A percentile compares a stretch with the other conserved stretches of the same genome.
Conservation (phyloP, 2,888 invertebrate genomes). For the Gymnosoma rotundatum region DNA sequence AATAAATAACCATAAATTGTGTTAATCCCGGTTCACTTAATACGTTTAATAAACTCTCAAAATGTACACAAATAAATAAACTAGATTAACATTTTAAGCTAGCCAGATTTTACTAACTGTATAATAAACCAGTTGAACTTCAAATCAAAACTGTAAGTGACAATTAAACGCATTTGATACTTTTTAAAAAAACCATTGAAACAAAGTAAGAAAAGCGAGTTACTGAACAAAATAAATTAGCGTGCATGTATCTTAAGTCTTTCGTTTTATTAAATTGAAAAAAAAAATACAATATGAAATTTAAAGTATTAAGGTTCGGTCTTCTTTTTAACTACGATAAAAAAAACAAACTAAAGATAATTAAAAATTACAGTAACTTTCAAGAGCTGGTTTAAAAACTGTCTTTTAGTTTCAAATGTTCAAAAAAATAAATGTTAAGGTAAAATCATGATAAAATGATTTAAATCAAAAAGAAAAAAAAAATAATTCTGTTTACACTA, state of each 20-base stretch:
- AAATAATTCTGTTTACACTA: background rate
- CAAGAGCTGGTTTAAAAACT: too few species aligned
- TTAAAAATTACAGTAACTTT: too few species aligned
- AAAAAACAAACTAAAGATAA: too few species aligned
- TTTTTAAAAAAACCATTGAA: constrained; percentile 1
- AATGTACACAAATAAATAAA: background rate
- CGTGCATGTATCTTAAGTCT: constrained; percentile 44
- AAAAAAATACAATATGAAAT: too few species aligned
- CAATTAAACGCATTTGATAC: background rate
- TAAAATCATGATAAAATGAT: constrained; percentile 11
- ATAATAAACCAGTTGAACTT: constrained; percentile 12
- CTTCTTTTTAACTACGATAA: too few species aligned
- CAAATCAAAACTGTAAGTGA: background rate
- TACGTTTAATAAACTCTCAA: background rate
- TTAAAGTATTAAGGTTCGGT: too few species aligned
- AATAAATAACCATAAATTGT: too few species aligned
- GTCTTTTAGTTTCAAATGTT: background rate
- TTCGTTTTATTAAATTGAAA: constrained; percentile 6
- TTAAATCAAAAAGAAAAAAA: background rate
- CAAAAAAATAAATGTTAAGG: background rate
- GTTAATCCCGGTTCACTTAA: too few species aligned
- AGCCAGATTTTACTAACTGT: background rate
- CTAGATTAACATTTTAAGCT: background rate
- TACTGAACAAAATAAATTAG: background rate
- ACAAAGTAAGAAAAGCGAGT: background rate